A percentile compares a stretch with the other conserved stretches of the same genome.
Conservation (phyloP, 2,888 invertebrate species). For the Tachina lurida region DNA sequence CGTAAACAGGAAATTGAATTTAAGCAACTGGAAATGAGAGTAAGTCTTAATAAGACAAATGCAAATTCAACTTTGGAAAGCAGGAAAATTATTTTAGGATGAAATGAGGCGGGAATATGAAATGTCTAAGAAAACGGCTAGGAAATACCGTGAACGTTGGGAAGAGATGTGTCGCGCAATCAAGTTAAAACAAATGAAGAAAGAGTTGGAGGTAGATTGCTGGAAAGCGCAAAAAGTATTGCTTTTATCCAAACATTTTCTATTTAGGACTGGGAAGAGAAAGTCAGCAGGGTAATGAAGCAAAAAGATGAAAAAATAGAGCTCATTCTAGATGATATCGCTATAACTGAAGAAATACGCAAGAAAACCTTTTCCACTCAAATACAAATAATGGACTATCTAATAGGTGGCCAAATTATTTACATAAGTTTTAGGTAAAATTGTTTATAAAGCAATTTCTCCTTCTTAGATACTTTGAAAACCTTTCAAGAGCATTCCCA, state of each 20-base stretch:
- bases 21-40: slow-evolving; percentile 74
- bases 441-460: too few species aligned
- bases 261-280: slow-evolving; percentile 74
- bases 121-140: slow-evolving; percentile 76
- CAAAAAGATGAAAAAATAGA: slow-evolving; percentile 78
- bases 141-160: slow-evolving; percentile 76
- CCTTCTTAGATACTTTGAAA: slow-evolving; percentile 72
- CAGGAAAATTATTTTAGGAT: slow-evolving; percentile 73
- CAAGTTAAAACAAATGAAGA: slow-evolving; percentile 76
- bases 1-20: slow-evolving; percentile 71
- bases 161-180: slow-evolving; percentile 76
- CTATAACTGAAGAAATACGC: slow-evolving; percentile 77
- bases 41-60: slow-evolving; percentile 68
- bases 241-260: background rate
- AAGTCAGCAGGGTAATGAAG: slow-evolving; percentile 72
- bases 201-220: slow-evolving; percentile 74
- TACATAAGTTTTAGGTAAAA: background rate
- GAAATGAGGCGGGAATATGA: slow-evolving; percentile 77
- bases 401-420: slow-evolving; percentile 73
- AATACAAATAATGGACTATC: slow-evolving; percentile 77
- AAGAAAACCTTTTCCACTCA: slow-evolving; percentile 75
- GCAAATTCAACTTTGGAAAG: background rate
- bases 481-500: slow-evolving; percentile 30
- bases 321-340: slow-evolving; percentile 75
- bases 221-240: background rate